phyloP scores from a whole-genome alignment of 2,113 vertebrate species.

The Bubo scandiacus region DNA sequence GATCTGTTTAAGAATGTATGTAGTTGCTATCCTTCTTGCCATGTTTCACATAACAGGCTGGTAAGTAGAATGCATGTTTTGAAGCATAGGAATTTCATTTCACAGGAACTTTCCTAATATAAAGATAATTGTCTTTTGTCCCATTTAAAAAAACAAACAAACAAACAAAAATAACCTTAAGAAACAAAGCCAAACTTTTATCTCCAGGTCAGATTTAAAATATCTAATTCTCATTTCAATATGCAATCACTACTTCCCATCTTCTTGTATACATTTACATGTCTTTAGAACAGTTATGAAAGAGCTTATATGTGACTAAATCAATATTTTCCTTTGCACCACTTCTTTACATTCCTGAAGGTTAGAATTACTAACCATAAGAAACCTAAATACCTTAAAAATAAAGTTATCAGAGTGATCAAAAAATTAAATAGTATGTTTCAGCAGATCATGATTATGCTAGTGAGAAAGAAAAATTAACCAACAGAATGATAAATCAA shows the following conservation, averaged over 20 bases:
- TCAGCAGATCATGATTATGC: not conserved
- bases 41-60: not conserved
- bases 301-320: not conserved
- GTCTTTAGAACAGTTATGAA: not conserved
- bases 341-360: conserved; percentile 5
- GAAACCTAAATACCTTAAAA: conserved; percentile 34
- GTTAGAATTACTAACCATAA: conserved; percentile 30
- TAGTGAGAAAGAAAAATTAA: not conserved
- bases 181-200: not conserved
- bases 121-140: not conserved
- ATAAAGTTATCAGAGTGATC: not conserved
- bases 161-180: not conserved
- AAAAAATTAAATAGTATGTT: conserved; percentile 19
- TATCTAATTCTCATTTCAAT: not conserved
- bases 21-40: not conserved
- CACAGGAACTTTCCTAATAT: not conserved
- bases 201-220: not conserved
- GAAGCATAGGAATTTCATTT: not conserved
- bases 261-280: not conserved
- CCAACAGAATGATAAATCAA: not conserved
- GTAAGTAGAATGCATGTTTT: not conserved
- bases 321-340: not conserved
- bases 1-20: not conserved
- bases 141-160: not conserved
- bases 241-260: not conserved